These are phyloP conservation scores for Halcyon badia DNA, from an alignment of 2,797 vertebrate genomes.

Conservation along the genomic window DNA sequence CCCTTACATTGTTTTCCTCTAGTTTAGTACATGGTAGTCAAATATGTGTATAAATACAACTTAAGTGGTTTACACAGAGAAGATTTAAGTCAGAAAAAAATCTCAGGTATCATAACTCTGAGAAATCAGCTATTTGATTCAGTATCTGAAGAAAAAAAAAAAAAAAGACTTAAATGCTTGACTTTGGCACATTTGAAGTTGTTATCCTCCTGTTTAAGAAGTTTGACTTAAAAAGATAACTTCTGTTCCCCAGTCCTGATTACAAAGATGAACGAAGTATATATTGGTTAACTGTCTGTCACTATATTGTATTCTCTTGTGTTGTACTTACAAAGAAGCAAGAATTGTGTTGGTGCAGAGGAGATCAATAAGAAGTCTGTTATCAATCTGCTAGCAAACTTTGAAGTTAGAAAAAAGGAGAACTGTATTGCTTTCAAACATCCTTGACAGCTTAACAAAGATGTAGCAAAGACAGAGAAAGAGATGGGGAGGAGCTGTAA, in stretches of 20 bases:
- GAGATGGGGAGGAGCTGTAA: constrained; percentile 52
- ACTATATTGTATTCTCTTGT: neutral
- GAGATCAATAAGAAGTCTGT: constrained; percentile 63
- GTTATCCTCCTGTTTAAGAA: neutral
- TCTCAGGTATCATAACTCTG: neutral
- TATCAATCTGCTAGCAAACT: constrained; percentile 67
- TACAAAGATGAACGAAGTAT: neutral
- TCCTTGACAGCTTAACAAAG: constrained; percentile 71
- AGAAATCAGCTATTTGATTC: neutral
- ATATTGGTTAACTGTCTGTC: constrained; percentile 50
- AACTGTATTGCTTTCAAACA: constrained; percentile 61
- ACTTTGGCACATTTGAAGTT: neutral
- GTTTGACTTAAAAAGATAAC: neutral
- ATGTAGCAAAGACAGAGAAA: constrained; percentile 38
- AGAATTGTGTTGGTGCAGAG: constrained; percentile 37
- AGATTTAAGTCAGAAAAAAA: neutral
- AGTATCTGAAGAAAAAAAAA: neutral
- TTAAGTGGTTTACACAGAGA: neutral
- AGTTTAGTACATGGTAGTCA: neutral
- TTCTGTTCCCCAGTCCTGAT: neutral
- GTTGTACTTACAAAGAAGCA: constrained; percentile 49
- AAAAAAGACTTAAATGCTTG: neutral
- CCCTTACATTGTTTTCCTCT: neutral
- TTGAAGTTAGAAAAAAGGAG: constrained; percentile 53
- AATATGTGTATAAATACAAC: neutral